These are phyloP conservation scores for Acestrorhynchus altus DNA, from an alignment of 2,797 vertebrate species.

Conservation along the genomic window DNA sequence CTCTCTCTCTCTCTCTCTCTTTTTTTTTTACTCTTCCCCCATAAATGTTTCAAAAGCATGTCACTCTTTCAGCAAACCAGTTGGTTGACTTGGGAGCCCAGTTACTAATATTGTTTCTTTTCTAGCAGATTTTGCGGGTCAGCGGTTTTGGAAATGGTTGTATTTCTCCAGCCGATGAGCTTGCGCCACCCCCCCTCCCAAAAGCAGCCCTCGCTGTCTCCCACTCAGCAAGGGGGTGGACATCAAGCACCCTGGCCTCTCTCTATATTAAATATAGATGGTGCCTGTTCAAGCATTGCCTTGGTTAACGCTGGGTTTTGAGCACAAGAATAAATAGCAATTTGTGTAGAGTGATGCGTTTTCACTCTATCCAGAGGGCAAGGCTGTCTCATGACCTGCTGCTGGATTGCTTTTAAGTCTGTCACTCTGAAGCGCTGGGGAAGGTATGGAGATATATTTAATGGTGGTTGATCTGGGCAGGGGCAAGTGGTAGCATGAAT, in stretches of 20 bases:
- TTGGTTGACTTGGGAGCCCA: slow-evolving; percentile 21
- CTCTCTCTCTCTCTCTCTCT: background rate
- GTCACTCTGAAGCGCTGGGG: background rate
- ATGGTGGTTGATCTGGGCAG: background rate
- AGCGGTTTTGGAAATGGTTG: slow-evolving; percentile 29
- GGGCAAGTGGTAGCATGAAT: background rate
- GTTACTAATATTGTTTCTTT: slow-evolving; percentile 31
- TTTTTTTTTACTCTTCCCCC: background rate
- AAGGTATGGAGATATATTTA: background rate
- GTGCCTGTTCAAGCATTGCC: background rate
- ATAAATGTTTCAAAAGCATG: slow-evolving; percentile 37
- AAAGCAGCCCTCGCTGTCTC: background rate
- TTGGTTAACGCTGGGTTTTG: slow-evolving; percentile 17
- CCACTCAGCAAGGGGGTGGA: background rate
- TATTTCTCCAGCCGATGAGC: background rate
- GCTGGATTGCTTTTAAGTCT: background rate
- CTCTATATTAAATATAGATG: slow-evolving; percentile 34
- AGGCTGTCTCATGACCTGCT: background rate
- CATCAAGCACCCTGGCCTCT: slow-evolving; percentile 20
- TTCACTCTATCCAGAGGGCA: background rate
- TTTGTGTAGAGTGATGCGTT: slow-evolving; percentile 17
- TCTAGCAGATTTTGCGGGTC: slow-evolving; percentile 33
- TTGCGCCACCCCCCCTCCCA: background rate
- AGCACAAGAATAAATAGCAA: slow-evolving; percentile 8
- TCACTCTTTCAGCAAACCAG: slow-evolving; percentile 13